These are phyloP conservation scores for Corythaeola cristata DNA, from an alignment of 2,113 vertebrate species.

Conservation along the genomic window DNA sequence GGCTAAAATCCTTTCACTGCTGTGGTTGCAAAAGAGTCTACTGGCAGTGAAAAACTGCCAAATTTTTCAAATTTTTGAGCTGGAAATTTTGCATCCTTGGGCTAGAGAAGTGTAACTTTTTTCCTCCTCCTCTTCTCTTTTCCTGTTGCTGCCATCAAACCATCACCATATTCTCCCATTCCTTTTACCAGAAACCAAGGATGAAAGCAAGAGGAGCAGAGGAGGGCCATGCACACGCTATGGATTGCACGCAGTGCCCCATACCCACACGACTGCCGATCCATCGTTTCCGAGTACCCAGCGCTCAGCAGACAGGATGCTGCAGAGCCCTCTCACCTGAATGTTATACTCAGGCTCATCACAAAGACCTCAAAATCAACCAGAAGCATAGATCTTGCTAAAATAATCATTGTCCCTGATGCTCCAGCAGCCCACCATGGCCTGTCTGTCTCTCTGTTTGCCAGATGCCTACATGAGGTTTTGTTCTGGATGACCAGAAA, in stretches of 20 bases:
- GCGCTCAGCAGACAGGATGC: not conserved
- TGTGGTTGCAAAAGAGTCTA: not conserved
- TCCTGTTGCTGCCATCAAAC: not conserved
- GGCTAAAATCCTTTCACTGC: not conserved
- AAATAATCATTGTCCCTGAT: not conserved
- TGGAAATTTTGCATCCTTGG: not conserved
- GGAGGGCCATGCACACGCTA: fast-evolving
- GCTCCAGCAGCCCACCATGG: not conserved
- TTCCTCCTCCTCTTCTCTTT: not conserved
- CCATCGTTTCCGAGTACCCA: not conserved
- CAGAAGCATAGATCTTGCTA: not conserved
- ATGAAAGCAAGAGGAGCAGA: not conserved
- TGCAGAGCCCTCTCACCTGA: not conserved
- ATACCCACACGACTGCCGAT: not conserved
- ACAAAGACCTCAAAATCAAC: not conserved
- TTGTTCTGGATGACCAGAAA: slow-evolving; percentile 56
- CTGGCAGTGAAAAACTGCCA: not conserved
- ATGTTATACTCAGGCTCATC: not conserved
- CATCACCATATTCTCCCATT: not conserved
- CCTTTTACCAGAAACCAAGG: not conserved
- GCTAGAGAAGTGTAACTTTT: not conserved
- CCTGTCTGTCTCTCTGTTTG: not conserved
- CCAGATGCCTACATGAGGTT: slow-evolving; percentile 48
- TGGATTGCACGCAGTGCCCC: fast-evolving
- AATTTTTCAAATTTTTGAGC: not conserved